A percentile compares a stretch with the other conserved stretches of the same genome.
Evolutionary conservation across 2,888 invertebrate species (phyloP).

Genomic region (Achlya flavicornis): DNA sequence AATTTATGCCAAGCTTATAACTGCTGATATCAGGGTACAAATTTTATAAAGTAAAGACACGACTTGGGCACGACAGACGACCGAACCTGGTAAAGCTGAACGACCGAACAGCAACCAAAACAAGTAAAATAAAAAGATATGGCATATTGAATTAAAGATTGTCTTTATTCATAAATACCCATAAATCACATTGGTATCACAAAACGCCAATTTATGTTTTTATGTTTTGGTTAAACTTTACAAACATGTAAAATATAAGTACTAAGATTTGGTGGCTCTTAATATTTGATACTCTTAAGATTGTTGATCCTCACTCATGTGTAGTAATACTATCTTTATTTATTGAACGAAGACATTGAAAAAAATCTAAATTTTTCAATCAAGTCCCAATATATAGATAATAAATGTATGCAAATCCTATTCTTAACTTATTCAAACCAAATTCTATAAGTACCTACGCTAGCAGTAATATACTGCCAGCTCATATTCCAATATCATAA

Average conservation of each 20-base stretch:
- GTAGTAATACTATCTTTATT: neutral
- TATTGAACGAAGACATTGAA: neutral
- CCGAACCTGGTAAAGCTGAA: too few species aligned
- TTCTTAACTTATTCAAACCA: neutral
- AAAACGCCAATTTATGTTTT: conserved; percentile 37
- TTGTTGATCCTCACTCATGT: neutral
- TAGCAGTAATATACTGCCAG: conserved; percentile 54
- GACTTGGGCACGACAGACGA: too few species aligned
- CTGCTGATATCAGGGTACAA: too few species aligned
- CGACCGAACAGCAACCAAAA: too few species aligned
- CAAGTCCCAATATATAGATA: neutral
- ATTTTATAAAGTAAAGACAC: too few species aligned
- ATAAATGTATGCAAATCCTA: neutral
- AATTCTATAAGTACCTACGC: conserved; percentile 19
- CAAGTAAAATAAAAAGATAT: conserved; percentile 11
- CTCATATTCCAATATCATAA: conserved; percentile 15
- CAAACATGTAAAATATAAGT: neutral
- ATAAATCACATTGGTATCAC: conserved; percentile 70
- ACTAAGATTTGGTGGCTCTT: neutral
- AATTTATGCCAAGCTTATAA: too few species aligned
- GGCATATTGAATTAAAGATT: conserved; percentile 31
- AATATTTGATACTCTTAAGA: neutral
- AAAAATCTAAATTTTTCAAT: too few species aligned
- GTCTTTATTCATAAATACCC: conserved; percentile 67
- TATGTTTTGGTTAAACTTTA: neutral